Evolutionary conservation across 2,797 vertebrate species (phyloP).

Genomic region (Bradypodion pumilum): DNA sequence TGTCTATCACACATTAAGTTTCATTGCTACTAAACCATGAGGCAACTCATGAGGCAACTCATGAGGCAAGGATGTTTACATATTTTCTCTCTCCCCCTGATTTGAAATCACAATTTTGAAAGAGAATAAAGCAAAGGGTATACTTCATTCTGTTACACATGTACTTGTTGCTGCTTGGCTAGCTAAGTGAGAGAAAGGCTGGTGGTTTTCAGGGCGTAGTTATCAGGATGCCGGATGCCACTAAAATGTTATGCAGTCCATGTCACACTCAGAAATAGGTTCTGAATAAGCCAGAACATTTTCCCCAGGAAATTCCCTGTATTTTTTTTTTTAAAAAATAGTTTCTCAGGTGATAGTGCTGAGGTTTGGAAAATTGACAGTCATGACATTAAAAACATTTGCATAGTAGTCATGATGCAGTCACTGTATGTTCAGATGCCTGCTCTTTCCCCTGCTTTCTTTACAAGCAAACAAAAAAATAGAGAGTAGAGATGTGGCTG

Average conservation of each 20-base stretch:
- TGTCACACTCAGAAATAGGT: background rate
- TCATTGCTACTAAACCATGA: too few relatives aligned
- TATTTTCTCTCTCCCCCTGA: too few relatives aligned
- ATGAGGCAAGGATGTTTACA: too few relatives aligned
- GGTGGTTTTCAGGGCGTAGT: too few relatives aligned
- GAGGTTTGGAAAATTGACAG: background rate
- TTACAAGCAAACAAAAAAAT: background rate
- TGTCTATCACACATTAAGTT: too few relatives aligned
- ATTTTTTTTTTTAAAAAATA: background rate
- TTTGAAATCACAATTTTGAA: too few relatives aligned
- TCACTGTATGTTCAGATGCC: background rate
- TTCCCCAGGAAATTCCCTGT: background rate
- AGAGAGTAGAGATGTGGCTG: background rate
- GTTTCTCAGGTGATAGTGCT: background rate
- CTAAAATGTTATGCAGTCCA: background rate
- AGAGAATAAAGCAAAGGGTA: too few relatives aligned
- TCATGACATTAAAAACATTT: background rate
- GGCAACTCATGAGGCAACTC: too few relatives aligned
- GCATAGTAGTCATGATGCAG: background rate
- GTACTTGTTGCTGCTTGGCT: too few relatives aligned
- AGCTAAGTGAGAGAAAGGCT: too few relatives aligned
- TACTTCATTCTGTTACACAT: too few relatives aligned
- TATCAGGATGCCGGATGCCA: background rate
- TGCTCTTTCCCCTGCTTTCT: constrained; percentile 5
- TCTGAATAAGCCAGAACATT: background rate